Conservation (phyloP, 2,888 invertebrate species). For the Nomada ruficornis region DNA sequence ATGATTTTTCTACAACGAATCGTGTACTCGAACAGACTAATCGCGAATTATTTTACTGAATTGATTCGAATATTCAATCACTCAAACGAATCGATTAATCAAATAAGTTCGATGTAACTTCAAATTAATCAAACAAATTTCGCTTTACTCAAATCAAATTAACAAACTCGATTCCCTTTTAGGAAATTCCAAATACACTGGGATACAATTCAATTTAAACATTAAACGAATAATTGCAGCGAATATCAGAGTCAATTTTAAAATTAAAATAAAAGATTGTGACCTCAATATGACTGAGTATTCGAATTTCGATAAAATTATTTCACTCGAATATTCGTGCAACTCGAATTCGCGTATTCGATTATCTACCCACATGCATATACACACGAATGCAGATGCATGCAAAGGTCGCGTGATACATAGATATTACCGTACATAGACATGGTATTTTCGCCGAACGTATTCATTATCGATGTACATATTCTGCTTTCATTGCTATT, state of each 20-base stretch:
- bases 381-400: not conserved
- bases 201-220: no score
- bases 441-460: conserved; percentile 10
- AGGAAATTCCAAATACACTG: no score
- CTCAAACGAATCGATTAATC: conserved; percentile 1
- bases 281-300: not conserved
- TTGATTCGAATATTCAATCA: conserved; percentile 1
- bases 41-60: not conserved
- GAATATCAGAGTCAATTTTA: no score
- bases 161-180: no score
- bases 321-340: not conserved
- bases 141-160: not conserved
- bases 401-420: conserved; percentile 23
- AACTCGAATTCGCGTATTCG: not conserved
- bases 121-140: not conserved
- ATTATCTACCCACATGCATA: conserved; percentile 4
- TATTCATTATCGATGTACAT: conserved; percentile 4
- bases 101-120: not conserved
- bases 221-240: no score
- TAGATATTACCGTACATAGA: conserved; percentile 9
- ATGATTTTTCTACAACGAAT: not conserved
- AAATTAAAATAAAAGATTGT: no score
- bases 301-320: not conserved
- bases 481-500: not conserved
- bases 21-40: not conserved